These are phyloP conservation scores for Nasonovia ribisnigri DNA, from an alignment of 2,888 invertebrate genomes.

Conservation along the genomic window DNA sequence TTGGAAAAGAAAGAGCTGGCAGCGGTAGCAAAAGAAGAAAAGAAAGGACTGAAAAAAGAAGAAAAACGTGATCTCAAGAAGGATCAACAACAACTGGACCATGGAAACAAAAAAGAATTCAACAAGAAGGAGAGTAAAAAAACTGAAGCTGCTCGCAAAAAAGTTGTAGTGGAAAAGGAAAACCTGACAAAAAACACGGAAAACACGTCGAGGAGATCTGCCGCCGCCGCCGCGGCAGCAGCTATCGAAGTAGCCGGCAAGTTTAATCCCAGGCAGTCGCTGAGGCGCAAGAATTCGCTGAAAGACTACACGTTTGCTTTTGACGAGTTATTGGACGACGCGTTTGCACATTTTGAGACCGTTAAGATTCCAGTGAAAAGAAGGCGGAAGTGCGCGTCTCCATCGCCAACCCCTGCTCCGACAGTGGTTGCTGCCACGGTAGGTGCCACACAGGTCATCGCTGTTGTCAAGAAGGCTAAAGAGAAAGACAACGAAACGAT, in stretches of 20 bases:
- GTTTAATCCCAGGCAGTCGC: constrained; percentile 54
- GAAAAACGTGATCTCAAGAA: constrained; percentile 44
- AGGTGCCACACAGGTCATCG: not conserved
- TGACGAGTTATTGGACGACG: constrained; percentile 52
- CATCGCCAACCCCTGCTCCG: not conserved
- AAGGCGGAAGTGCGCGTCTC: constrained; percentile 16
- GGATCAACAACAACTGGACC: constrained; percentile 22
- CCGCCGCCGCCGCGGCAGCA: not conserved
- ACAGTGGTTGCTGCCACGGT: not conserved
- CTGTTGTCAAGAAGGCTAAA: constrained; percentile 32
- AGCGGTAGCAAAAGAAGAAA: constrained; percentile 37
- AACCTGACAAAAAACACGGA: constrained; percentile 50
- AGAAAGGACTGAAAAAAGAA: constrained; percentile 51
- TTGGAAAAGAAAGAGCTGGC: constrained; percentile 38
- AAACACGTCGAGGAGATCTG: constrained; percentile 41
- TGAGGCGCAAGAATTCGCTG: constrained; percentile 58
- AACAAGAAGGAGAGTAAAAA: constrained; percentile 11
- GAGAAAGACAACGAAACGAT: constrained; percentile 65
- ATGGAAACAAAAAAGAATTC: constrained; percentile 22
- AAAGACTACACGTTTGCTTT: constrained; percentile 59
- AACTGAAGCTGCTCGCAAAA: constrained; percentile 52
- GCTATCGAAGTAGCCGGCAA: constrained; percentile 28
- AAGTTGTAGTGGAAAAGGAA: constrained; percentile 53
- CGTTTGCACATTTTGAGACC: constrained; percentile 48
- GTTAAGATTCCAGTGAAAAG: constrained; percentile 49